Base-by-base conservation (phyloP, 2,113 vertebrate genomes). In the Edolisoma coerulescens region DNA sequence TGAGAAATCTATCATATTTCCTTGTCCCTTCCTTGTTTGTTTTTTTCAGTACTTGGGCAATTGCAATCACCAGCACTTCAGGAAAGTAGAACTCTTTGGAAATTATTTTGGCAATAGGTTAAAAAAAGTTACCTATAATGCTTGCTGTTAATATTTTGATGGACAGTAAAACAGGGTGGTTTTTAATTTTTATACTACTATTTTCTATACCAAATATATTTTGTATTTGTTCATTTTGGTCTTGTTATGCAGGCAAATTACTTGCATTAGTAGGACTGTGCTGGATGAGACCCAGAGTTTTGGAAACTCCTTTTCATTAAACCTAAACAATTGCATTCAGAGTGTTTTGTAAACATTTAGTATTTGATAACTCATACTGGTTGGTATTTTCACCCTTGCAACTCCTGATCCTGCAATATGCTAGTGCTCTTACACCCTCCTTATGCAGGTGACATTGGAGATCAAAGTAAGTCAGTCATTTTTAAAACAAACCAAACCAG, bases 51-150 rank as follows among this genome's bases (percentile, higher is more conserved):
- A 60, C 60, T 90, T 81, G 93, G 93, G 91, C 95, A 80, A 91
- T 92, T 95, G 75, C 78, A 95, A 88, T 97, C 97, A 98, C 98
- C 97, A 98, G 98, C 98, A 97, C 96, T 97, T 94, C 94, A 65
- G 90, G 88, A 97, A 95, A 90, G 69, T 71, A 91, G 78, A 84
- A 89, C 81, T 79, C 60, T 84, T 84, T 60, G 56, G 52, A 77
- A 93, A 83, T 56, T 0, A 74, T 96, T 91, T 97, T 41, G 96
- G 96, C 96, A 95, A 83, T 97, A 94, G 97, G 75, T 86, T 91
- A 87, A 87, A 93, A 75, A 52, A 84, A 67, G 82, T 97, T 70
- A 56, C 90, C 97, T 96, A 86, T 90, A 94, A 81, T 75, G 93
- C 73, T 98, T 98, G 96, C 83, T 97, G 94, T 92, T 97, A 94